phyloP scores from a whole-genome alignment of 2,113 vertebrate genomes.

The Channa argus region DNA sequence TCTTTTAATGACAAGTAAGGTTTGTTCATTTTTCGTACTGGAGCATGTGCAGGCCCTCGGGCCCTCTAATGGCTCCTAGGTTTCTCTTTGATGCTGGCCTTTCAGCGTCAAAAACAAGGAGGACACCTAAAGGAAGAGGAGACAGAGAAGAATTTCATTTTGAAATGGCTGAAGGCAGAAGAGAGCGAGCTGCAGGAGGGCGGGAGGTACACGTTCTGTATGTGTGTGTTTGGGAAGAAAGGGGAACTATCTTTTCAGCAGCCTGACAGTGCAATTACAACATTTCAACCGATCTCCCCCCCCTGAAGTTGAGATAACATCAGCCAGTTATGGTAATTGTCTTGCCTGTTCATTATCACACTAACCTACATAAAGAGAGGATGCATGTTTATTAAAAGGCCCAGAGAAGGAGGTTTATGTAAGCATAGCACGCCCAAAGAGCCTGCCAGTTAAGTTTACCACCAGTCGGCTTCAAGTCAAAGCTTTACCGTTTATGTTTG shows the following conservation, averaged over 20 bases:
- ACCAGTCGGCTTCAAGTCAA: background rate
- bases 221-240: slow-evolving; percentile 33
- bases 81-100: slow-evolving; percentile 89
- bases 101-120: slow-evolving; percentile 81
- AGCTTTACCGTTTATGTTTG: slow-evolving; percentile 30
- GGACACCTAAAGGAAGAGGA: slow-evolving; percentile 57
- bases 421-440: slow-evolving; percentile 25
- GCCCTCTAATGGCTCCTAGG: slow-evolving; percentile 72
- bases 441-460: slow-evolving; percentile 27
- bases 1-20: slow-evolving; percentile 29
- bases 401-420: slow-evolving; percentile 49
- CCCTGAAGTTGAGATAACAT: slow-evolving; percentile 78
- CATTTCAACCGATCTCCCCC: slow-evolving; percentile 78
- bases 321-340: slow-evolving; percentile 80
- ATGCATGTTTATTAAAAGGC: slow-evolving; percentile 69
- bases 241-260: slow-evolving; percentile 74
- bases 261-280: slow-evolving; percentile 89
- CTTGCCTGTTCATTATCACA: slow-evolving; percentile 73
- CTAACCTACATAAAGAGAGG: slow-evolving; percentile 63
- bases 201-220: slow-evolving; percentile 8
- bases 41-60: slow-evolving; percentile 31
- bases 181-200: slow-evolving; percentile 59
- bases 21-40: slow-evolving; percentile 39
- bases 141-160: slow-evolving; percentile 90
- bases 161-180: slow-evolving; percentile 87